Evolutionary conservation across 2,888 invertebrate genomes (phyloP), one percentile per base, ranked within the genome.

Genomic region (Polyploca ridens): DNA sequence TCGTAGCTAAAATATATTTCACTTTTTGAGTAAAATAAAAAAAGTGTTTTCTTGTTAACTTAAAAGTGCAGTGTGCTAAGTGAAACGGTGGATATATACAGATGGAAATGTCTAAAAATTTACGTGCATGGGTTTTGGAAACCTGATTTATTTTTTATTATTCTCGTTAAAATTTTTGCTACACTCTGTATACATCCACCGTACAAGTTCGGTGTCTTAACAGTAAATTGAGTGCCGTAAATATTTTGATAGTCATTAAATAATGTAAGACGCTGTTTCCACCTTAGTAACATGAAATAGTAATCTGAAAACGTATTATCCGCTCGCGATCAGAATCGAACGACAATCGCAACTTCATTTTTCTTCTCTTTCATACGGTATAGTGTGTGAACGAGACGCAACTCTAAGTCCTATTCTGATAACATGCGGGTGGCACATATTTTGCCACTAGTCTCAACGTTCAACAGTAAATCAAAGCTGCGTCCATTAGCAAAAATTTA

Each of bases 31-130:
- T 27, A 27, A 27, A 61, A 0, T 19, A 41, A 61, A 61, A 10
- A 61, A 61, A 61, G 11, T 61, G 44, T 44, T 10, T 44, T 19
- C 38, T n/a, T n/a, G 35, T 41, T 8, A 41, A 61, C 11, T 13
- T 41, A 14, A 61, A 61, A 11, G 41, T 41, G 61, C 61, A 27
- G 14, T 61, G 61, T 27, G 19, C 59, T 35, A 8, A 27, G 10
- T 59, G n/a, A 59, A 33, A 33, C 14, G n/a, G 58, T 58, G 33
- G 33, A 58, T 33, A 33, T n/a, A 58, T 58, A 58, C 33, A 58
- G 35, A 33, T n/a, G 35, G 35, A 58, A 33, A 58, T 35, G 33
- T 58, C 14, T 58, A 13, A 38, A 16, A 35, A 19, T 16, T 60
- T 8, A 60, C 33, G 33, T 59, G 13, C n/a, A 35, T n/a, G 11